phyloP scores from a whole-genome alignment of 2,888 invertebrate species.

The Drosophila quinaria region DNA sequence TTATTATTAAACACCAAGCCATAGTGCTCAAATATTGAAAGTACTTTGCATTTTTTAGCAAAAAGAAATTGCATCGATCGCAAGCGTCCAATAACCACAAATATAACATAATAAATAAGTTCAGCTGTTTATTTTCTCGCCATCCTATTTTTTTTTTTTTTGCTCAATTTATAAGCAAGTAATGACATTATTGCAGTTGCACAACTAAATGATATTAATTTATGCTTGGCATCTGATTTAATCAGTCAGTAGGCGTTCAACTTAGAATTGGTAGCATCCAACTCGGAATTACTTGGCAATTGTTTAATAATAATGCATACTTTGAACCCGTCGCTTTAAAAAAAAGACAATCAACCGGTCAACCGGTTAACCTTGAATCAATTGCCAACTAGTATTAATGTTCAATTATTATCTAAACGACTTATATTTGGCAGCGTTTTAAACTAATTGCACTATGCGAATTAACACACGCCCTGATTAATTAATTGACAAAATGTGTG shows the following conservation, averaged over 20 bases:
- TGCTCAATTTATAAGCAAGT: constrained; percentile 30
- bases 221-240: constrained; percentile 34
- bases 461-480: constrained; percentile 51
- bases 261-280: constrained; percentile 7
- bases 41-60: constrained; percentile 18
- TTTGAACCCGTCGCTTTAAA: constrained; percentile 9
- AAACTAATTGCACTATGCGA: constrained; percentile 35
- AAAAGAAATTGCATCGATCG: constrained; percentile 40
- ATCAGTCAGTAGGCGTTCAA: constrained; percentile 42
- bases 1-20: constrained; percentile 26
- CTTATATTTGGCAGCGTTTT: constrained; percentile 36
- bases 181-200: constrained; percentile 18
- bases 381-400: not conserved
- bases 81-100: constrained; percentile 2
- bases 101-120: not conserved
- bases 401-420: constrained; percentile 12
- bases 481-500: constrained; percentile 35
- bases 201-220: constrained; percentile 34
- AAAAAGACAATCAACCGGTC: not conserved
- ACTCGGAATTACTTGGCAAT: not conserved
- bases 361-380: constrained; percentile 43
- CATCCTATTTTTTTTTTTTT: constrained; percentile 7
- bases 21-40: constrained; percentile 37
- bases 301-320: constrained; percentile 6
- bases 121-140: constrained; percentile 47